Conservation (phyloP, 1,140 invertebrate species). For the Dendrolimus kikuchii region DNA sequence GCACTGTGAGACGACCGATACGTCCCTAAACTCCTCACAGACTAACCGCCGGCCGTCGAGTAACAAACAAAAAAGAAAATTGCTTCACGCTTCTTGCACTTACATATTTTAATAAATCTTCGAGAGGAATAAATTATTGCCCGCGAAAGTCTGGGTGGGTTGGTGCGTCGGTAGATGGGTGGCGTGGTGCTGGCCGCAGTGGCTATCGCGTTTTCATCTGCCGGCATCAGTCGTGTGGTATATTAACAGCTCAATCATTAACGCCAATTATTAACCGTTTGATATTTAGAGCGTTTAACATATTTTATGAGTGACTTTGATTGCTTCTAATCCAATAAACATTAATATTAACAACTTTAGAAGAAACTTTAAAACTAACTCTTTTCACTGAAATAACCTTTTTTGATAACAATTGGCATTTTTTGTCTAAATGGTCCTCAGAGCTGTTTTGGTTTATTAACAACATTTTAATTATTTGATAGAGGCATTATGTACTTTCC, state of each 20-base stretch:
- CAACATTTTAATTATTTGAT: too few relatives aligned
- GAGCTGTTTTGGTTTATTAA: too few relatives aligned
- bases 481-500: too few relatives aligned
- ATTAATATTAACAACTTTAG: too few relatives aligned
- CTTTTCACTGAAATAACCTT: too few relatives aligned
- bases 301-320: background rate
- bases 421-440: too few relatives aligned
- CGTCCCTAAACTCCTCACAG: conserved; percentile 37
- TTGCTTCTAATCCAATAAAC: too few relatives aligned
- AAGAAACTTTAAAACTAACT: too few relatives aligned
- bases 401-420: too few relatives aligned
- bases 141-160: conserved; percentile 55
- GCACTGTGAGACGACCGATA: conserved; percentile 34
- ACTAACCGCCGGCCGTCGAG: conserved; percentile 35
- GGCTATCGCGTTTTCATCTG: conserved; percentile 60
- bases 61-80: conserved; percentile 55
- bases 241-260: conserved; percentile 36
- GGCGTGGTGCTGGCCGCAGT: conserved; percentile 12
- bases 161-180: conserved; percentile 42
- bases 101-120: conserved; percentile 60
- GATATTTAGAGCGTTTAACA: too few relatives aligned
- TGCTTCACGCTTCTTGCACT: conserved; percentile 63
- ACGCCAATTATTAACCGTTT: conserved; percentile 11
- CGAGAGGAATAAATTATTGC: conserved; percentile 56
- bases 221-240: conserved; percentile 11